Evolutionary conservation across 2,888 invertebrate genomes (phyloP), one percentile per base, ranked within the genome.

Genomic region (Temnothorax unifasciatus): DNA sequence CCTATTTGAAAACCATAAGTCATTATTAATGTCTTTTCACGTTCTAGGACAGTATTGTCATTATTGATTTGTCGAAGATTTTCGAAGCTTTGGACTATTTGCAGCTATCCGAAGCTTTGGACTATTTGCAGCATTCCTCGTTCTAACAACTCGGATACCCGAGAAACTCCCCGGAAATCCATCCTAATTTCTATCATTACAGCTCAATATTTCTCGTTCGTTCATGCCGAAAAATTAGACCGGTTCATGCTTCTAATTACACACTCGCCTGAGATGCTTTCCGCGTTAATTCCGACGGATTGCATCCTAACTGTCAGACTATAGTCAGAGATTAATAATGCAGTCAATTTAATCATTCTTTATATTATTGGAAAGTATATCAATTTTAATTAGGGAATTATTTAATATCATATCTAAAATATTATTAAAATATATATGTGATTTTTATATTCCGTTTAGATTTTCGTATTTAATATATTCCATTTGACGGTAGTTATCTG

Each of bases 31-130:
- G 15, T 13, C 13, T 21, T 25, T 41, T 15, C 11, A 38, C 25
- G 25, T 52, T 15, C 68, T 52, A 63, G 61, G 87, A 6, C 88
- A 83, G 85, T 92, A 92, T 93, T 92, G 92, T 92, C 93, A 91
- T 93, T 93, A 93, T 93, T 93, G 92, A 93, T 91, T 90, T 88
- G 85, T 88, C 50, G 18, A 54, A 11, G 29, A 41, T 74, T n/a
- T 44, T 34, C 34, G 21, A 9, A 83, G 77, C 75, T 89, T 87
- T 85, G 85, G 79, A 57, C 81, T 85, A 83, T 84, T 87, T 68
- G 83, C 90, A 77, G 86, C 90, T 91, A 91, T 87, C 84, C 86
- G 83, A 9, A 83, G 77, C 75, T 89, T 87, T 85, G 85, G 79
- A 57, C 81, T 85, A 83, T 84, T 87, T 68, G 83, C 90, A 77